phyloP scores from a whole-genome alignment of 1,140 invertebrate species.

The Drosophila nikananu region DNA sequence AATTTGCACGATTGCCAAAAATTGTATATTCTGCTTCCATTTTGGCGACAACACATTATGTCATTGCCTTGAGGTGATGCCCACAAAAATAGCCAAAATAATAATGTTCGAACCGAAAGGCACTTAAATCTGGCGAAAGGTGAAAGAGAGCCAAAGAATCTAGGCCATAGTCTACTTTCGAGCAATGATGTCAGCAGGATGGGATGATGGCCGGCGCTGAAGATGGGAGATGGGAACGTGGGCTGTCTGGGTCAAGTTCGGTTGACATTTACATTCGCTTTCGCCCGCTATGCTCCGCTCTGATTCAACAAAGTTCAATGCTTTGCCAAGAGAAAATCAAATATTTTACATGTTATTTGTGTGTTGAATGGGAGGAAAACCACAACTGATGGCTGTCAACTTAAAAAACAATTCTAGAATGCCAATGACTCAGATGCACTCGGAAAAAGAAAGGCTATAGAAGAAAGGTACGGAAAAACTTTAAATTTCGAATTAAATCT shows the following conservation, averaged over 20 bases:
- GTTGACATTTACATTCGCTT: constrained; percentile 61
- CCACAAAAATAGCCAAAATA: constrained; percentile 36
- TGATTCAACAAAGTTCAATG: constrained; percentile 62
- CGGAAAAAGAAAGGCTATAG: neutral
- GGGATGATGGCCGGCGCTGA: constrained; percentile 1
- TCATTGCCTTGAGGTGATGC: constrained; percentile 46
- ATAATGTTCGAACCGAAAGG: constrained; percentile 18
- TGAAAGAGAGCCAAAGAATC: constrained; percentile 37
- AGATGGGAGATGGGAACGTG: constrained; percentile 14
- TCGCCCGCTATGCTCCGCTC: constrained; percentile 17
- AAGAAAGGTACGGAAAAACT: neutral
- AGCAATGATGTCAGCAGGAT: constrained; percentile 51
- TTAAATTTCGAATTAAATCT: neutral
- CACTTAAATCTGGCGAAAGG: constrained; percentile 28
- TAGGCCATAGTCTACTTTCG: constrained; percentile 58
- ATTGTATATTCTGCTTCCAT: constrained; percentile 52
- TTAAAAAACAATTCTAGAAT: constrained; percentile 31
- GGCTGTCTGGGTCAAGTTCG: constrained; percentile 78
- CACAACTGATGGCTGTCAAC: constrained; percentile 36
- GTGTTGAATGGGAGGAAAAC: constrained; percentile 10
- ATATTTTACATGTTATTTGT: constrained; percentile 42
- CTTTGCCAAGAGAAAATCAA: constrained; percentile 58
- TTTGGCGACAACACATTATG: constrained; percentile 58
- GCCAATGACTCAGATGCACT: constrained; percentile 20
- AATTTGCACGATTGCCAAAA: constrained; percentile 62